These are phyloP conservation scores for Zaprionus obscuricornis DNA, from an alignment of 2,888 invertebrate species.

Conservation along the genomic window DNA sequence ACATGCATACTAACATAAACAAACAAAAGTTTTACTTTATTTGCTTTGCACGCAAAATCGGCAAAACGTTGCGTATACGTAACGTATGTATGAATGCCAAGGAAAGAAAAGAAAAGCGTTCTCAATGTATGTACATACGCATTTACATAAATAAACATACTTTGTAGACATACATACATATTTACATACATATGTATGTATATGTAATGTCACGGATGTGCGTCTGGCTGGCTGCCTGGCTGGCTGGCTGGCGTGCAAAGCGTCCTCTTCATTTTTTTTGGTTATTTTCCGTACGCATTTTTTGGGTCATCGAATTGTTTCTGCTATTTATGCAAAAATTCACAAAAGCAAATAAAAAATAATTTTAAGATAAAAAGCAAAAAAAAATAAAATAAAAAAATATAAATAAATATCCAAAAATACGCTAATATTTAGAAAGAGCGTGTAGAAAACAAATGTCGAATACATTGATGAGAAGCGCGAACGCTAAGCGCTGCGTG, in stretches of 20 bases:
- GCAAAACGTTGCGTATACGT: slow-evolving; percentile 69
- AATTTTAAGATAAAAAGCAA: neutral
- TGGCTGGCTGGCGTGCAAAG: neutral
- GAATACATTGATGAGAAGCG: slow-evolving; percentile 11
- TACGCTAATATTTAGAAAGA: slow-evolving; percentile 65
- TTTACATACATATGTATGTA: neutral
- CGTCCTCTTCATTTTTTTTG: slow-evolving; percentile 30
- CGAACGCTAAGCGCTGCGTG: slow-evolving; percentile 23
- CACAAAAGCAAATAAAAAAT: slow-evolving; percentile 11
- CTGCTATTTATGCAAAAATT: slow-evolving; percentile 41
- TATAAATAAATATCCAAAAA: slow-evolving; percentile 4
- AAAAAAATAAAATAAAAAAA: slow-evolving; percentile 6
- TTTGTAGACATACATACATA: slow-evolving; percentile 5
- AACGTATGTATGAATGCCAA: slow-evolving; percentile 40
- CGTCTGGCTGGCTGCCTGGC: slow-evolving; percentile 5
- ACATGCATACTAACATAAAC: slow-evolving; percentile 13
- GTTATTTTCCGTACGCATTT: slow-evolving; percentile 61
- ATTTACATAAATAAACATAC: neutral
- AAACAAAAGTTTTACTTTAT: slow-evolving; percentile 48
- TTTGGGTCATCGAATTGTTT: slow-evolving; percentile 64
- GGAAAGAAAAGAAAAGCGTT: slow-evolving; percentile 32
- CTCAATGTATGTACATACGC: slow-evolving; percentile 6
- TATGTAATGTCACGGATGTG: slow-evolving; percentile 10
- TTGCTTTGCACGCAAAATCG: slow-evolving; percentile 43
- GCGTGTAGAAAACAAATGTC: slow-evolving; percentile 53